Evolutionary conservation across 2,888 invertebrate genomes (phyloP), one percentile per base, ranked within the genome.

Genomic region (Neoscelio sp.): DNA sequence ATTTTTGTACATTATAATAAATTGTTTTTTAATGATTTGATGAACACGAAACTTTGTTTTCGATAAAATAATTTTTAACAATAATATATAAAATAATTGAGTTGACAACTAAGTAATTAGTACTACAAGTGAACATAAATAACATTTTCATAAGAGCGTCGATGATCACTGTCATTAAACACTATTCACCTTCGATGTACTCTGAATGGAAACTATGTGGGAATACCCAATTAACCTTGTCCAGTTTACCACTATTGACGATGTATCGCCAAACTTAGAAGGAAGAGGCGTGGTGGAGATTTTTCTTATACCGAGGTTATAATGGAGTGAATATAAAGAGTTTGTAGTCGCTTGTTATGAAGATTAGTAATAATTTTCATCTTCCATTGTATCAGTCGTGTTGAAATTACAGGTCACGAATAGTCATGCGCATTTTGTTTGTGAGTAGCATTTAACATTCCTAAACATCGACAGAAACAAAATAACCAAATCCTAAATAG

Each of bases 321-420:
- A 52, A 77, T 71, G 65, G 54, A 81, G n/a, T 71, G 79, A 81
- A 77, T 81, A 81, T 81, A 79, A 75, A 81, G 79, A 79, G 77
- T 58, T 77, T 67, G 77, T 77, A 48, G 56, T 67, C 56, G 65
- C 79, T 64, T 68, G 74, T 80, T 68, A 71, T 64, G 50, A 81
- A 75, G 81, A 78, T 81, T 79, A 81, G 81, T 79, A 77, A 62
- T 74, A 75, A 79, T 75, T 75, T 60, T 67, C 71, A 67, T 71
- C 67, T 71, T 26, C 54, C 58, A 71, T 75, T 71, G 79, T 79
- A 64, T 38, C 64, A 50, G 67, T 73, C 73, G 65, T 68, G 35
- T 78, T 52, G 58, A 64, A 74, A 58, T 75, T 68, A 52, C 79
- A 68, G 60, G 70, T 48, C 60, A 58, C 74, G 62, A 78, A 50